Base-by-base conservation (phyloP, 2,797 vertebrate genomes). In the Phoeniculus purpureus region DNA sequence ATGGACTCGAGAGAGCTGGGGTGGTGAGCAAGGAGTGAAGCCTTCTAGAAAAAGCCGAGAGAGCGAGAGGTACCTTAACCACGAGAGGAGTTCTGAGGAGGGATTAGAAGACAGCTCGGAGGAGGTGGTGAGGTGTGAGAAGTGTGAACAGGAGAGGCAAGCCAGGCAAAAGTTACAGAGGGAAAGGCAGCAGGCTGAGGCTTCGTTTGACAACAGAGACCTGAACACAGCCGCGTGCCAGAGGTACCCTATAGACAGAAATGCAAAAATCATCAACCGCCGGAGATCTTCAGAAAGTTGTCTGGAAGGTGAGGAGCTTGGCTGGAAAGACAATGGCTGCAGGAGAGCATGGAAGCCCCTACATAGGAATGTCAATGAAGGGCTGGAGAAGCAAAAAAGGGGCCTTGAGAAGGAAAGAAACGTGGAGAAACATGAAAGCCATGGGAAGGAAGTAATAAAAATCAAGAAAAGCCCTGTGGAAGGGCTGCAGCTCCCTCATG, bases 1-100 rank as follows among this genome's bases (percentile, higher is more conserved):
- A 48, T 98, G 97, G 98, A 81, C 92, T 74, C 97, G 97, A 96
- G 97, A 97, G 75, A 93, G 93, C 45, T 55, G 97, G 96, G 91
- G 97, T 75, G 84, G 85, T 7, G 92, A 98, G 25, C 92, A 75
- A 27, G 93, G 85, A 7, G 40, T 27, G 17, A 94, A 97, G 75
- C 81, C 89, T 52, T 94, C 89, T 59, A 76, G 93, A 95, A 97
- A 97, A 82, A 91, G 89, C 10, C 95, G 89, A 82, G 94, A 95
- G 37, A 94, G 85, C 5, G 96, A 97, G 61, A 85, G 76, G 26
- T 95, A 64, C 40, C 85, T 82, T 32, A 95, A 80, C 12, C 94
- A 88, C 6, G 97, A 97, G 81, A 96, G 87, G 65, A 96, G 91
- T 29, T 72, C 73, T 37, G 94, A 96, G 31, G 84, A 96, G 47